Conservation (phyloP, 2,113 vertebrate genomes). For the Pachypanchax playfairii region DNA sequence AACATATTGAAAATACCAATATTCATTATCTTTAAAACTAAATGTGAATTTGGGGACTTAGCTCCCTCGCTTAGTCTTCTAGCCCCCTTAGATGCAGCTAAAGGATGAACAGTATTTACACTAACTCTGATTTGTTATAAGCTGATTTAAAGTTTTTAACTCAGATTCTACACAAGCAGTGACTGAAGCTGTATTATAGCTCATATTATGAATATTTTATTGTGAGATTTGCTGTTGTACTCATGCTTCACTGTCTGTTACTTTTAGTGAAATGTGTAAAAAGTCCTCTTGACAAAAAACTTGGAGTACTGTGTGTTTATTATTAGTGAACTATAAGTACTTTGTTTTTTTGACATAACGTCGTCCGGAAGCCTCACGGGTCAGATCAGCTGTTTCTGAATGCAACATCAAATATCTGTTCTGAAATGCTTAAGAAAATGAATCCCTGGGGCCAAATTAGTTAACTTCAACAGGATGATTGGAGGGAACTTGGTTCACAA, state of each 20-base stretch:
- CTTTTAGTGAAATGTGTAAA: not conserved
- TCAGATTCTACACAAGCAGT: too few species aligned
- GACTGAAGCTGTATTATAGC: not conserved
- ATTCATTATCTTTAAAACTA: too few species aligned
- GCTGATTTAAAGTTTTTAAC: too few species aligned
- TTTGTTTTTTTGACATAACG: not conserved
- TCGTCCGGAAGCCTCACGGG: not conserved
- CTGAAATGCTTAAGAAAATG: not conserved
- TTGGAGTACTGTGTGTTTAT: not conserved
- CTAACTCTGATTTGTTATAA: too few species aligned
- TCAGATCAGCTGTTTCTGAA: constrained; percentile 17
- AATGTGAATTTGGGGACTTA: too few species aligned
- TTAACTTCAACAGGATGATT: not conserved
- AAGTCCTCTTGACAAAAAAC: too few species aligned
- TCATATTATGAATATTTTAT: constrained; percentile 12
- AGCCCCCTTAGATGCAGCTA: not conserved
- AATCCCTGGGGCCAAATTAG: not conserved
- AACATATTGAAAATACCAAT: too few species aligned
- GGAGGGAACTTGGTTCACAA: too few species aligned
- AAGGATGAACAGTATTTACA: too few species aligned
- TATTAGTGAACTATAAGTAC: not conserved
- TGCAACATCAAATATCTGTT: constrained; percentile 29
- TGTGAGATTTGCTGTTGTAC: constrained; percentile 22
- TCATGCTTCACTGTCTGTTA: constrained; percentile 13
- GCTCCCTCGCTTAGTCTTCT: too few species aligned